These are phyloP conservation scores for Phyllopteryx taeniolatus DNA, from an alignment of 2,113 vertebrate genomes.

Conservation along the genomic window DNA sequence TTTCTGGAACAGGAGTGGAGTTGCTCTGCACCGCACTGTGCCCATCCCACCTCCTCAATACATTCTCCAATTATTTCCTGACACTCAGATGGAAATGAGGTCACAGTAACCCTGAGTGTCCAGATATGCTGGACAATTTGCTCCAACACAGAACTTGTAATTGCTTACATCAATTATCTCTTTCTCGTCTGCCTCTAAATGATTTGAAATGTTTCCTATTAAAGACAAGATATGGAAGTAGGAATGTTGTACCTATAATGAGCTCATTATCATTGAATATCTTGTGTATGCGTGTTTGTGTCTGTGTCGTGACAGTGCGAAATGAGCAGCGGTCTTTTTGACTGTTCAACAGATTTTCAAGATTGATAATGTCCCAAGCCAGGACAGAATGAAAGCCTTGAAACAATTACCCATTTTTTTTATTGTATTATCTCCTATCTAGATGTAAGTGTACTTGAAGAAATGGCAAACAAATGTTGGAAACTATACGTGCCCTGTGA, in stretches of 20 bases:
- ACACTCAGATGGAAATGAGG: constrained; percentile 73
- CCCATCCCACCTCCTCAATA: constrained; percentile 59
- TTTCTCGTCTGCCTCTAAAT: constrained; percentile 61
- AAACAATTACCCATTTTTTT: background rate
- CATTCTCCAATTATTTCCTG: constrained; percentile 72
- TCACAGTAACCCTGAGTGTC: constrained; percentile 68
- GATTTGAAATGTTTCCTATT: constrained; percentile 75
- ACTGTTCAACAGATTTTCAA: constrained; percentile 40
- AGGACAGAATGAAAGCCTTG: constrained; percentile 1
- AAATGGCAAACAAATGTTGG: background rate
- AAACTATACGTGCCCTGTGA: background rate
- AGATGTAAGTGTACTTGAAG: constrained; percentile 11
- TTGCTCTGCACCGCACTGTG: constrained; percentile 34
- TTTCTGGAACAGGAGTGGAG: constrained; percentile 42
- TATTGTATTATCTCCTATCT: background rate
- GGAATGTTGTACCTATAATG: constrained; percentile 73
- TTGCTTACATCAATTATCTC: constrained; percentile 76
- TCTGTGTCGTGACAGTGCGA: constrained; percentile 13
- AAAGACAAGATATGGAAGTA: constrained; percentile 66
- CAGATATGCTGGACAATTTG: constrained; percentile 75
- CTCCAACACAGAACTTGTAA: constrained; percentile 74
- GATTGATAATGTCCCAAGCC: constrained; percentile 10
- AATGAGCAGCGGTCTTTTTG: constrained; percentile 47
- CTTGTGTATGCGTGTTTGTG: constrained; percentile 4
- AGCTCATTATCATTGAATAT: constrained; percentile 68